A percentile compares a stretch with the other conserved stretches of the same genome.
Evolutionary conservation across 2,797 vertebrate genomes (phyloP).

Genomic region (Adrianichthys oophorus): DNA sequence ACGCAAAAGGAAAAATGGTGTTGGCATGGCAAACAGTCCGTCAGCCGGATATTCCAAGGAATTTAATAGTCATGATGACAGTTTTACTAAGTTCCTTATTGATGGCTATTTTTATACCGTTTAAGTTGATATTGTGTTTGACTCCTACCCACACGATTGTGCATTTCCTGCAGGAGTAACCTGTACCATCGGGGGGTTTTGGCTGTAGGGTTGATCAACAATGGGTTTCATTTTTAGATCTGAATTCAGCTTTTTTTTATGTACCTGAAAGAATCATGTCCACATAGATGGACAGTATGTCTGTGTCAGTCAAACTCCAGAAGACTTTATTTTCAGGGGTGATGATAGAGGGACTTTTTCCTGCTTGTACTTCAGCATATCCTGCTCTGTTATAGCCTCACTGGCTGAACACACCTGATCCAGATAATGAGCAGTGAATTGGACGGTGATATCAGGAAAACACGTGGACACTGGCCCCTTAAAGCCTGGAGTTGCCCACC

Average conservation of each 20-base stretch:
- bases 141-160: constrained; percentile 55
- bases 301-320: too few species aligned
- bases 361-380: too few species aligned
- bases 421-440: too few species aligned
- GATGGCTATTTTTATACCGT: constrained; percentile 72
- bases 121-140: constrained; percentile 43
- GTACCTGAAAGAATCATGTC: neutral
- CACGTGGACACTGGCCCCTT: too few species aligned
- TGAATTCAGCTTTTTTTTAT: neutral
- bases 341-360: too few species aligned
- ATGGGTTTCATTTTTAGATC: constrained; percentile 17
- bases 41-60: constrained; percentile 52
- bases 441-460: too few species aligned
- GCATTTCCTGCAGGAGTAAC: constrained; percentile 55
- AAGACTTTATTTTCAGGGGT: too few species aligned
- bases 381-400: too few species aligned
- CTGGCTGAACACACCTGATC: too few species aligned
- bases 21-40: constrained; percentile 44
- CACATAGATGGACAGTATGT: neutral
- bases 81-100: constrained; percentile 70
- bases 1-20: constrained; percentile 28
- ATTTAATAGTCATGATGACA: constrained; percentile 75
- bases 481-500: too few species aligned
- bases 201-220: constrained; percentile 13
- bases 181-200: constrained; percentile 48